Base-by-base conservation (phyloP, 1,140 invertebrate species). In the Aethina tumida region DNA sequence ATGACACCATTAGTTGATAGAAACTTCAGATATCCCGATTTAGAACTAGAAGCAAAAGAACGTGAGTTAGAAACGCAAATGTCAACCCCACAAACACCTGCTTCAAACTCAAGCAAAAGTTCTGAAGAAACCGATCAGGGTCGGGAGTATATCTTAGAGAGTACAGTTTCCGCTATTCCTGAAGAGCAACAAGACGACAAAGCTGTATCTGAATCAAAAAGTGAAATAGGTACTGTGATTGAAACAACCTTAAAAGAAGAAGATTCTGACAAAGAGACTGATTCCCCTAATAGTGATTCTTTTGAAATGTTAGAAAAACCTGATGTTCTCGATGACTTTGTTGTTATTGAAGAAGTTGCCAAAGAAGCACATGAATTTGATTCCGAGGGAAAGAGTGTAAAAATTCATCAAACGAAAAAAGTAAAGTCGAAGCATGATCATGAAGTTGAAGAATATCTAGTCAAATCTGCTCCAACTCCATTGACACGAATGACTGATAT, bases 291-390 rank as follows among this genome's bases (percentile, higher is more conserved):
- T 21, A 84, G 83, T 55, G 89, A 92, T 59, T 90, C 88, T 17
- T 93, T 92, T 67, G 87, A 91, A 69, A 72, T 89, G 59, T 65
- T 89, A 0, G 84, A 88, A 47, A 85, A 86, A 52, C 84, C 84
- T 1, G 81, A 84, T 54, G 74, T 85, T 38, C 82, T 84, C 40
- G 84, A 89, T 56, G 84, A 88, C 52, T 89, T 87, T 59, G 81
- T 89, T 1, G 81, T 88, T 0, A 81, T 87, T 39, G 84, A 87
- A 63, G 85, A 89, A 61, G 82, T 88, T 13, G 84, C 77, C 1
- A 83, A 79, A 55, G 82, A 87, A 64, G 84, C 83, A 1, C 71
- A 78, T 47, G 84, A 89, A 64, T 75, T 71, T 37, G 84, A 87
- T 56, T 66, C 72, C 0, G 84, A 86, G 65, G 84, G 83, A 3